Base-by-base conservation (phyloP, 2,113 vertebrate genomes). In the Psettodes erumei region DNA sequence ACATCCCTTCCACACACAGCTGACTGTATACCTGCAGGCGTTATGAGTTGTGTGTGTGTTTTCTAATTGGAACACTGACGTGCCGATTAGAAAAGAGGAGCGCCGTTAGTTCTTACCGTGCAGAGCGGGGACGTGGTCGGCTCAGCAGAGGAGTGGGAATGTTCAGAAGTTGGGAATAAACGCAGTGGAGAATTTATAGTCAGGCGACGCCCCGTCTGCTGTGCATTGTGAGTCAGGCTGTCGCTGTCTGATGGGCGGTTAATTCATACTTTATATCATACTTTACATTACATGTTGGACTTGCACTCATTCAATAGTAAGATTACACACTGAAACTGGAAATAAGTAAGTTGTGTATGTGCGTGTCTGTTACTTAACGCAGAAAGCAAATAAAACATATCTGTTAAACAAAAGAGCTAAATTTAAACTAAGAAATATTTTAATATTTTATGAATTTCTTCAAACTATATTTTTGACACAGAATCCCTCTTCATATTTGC, bases 131-230 rank as follows among this genome's bases (percentile, higher is more conserved):
- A 68, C 43, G 61, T 30, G 42, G 58, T 30, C 23, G 25, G 21
- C 12, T 53, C 19, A 2, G 54, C 61, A 25, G 25, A 69, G 47
- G 47, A 30, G 37, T 21, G 55, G 75, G 40, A 80, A 71, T 50
- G 86, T 50, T 75, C 73, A 79, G 79, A 53, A 72, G 68, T 78
- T 48, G 68, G 54, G 67, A 45, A 50, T 23, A 8, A 61, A 43
- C 5, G 56, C 32, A 40, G 35, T 51, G 2, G 33, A 2, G 43
- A 6, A 62, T 90, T 90, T 93, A 93, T 92, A 90, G 67, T 0
- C 12, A 54, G 90, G 87, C 89, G 8, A 84, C 91, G 79, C 92
- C 92, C 91, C 9, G 62, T 2, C 54, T 45, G 67, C 62, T 40
- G 45, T 11, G 56, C 3, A 8, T 33, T 3, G 27, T 77, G 87